Percentiles rank a stretch among this genome's conserved stretches.
These are phyloP conservation scores for Laupala kohalensis DNA, from an alignment of 1,140 invertebrate species.

Conservation along the genomic window DNA sequence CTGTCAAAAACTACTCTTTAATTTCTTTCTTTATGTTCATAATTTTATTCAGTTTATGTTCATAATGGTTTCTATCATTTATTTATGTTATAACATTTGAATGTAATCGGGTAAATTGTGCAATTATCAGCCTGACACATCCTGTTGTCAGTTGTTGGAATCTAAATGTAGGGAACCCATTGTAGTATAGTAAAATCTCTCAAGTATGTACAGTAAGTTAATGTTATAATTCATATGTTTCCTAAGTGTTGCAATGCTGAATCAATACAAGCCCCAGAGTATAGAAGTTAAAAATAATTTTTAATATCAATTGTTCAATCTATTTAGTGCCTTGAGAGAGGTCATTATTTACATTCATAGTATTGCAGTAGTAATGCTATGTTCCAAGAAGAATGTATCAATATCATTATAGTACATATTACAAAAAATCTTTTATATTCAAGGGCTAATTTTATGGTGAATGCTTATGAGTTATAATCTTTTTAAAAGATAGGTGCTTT, in stretches of 20 bases:
- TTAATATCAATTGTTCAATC: no score
- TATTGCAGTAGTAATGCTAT: no score
- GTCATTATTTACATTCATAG: no score
- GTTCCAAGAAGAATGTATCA: no score
- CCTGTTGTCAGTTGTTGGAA: neutral
- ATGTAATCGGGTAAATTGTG: conserved; percentile 13
- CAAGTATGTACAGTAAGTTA: neutral
- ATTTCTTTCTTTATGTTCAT: neutral
- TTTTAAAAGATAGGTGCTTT: neutral
- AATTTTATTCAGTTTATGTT: neutral
- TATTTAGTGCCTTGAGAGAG: no score
- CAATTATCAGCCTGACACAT: conserved; percentile 1
- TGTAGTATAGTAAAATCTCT: neutral
- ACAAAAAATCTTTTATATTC: neutral
- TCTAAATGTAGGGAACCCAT: neutral
- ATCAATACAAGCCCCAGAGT: neutral
- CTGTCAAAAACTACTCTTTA: no score
- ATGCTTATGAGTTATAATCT: neutral
- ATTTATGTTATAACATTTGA: neutral
- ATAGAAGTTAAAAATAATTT: neutral
- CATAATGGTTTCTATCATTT: neutral
- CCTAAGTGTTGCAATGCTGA: neutral
- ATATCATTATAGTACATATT: no score
- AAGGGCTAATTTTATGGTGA: neutral
- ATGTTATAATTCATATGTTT: neutral